Base-by-base conservation (phyloP, 2,797 vertebrate species). In the Limnodromus scolopaceus region DNA sequence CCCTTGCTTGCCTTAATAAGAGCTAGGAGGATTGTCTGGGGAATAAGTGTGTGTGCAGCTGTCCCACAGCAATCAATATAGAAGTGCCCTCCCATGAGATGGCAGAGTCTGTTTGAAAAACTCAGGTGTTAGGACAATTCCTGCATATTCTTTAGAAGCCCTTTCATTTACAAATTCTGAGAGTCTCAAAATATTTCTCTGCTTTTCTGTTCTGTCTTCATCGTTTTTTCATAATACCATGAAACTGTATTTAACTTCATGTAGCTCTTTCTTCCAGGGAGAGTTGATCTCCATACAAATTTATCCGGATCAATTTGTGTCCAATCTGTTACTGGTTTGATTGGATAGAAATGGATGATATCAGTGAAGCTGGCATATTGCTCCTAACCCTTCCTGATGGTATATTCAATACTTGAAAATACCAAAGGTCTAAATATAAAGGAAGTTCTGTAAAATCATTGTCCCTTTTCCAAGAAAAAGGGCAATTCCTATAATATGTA, bases 241-340 rank as follows among this genome's bases (percentile, higher is more conserved):
- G 39, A 76, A 78, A 36, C 8, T 20, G 3, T 13, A 25, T 80
- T 94, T 75, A 54, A 69, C 20, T 48, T 45, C 36, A 16, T 4
- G 3, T 7, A 43, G 32, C 1, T 1, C 27, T 81, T 93, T 81
- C 58, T 84, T 91, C 78, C 49, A 41, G 38, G 51, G 53, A 78
- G 65, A 71, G 39, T 53, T 83, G 84, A 75, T 68, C 43, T 72
- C 63, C 7, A 4, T 7, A 77, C 32, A 43, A 69, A 94, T 87
- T 92, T 85, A 91, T 77, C 70, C 48, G 63, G 81, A 91, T 94
- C 84, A 94, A 6, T 95, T 81, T 91, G 76, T 30, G 34, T 89
- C 91, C 89, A 95, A 75, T 94, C 91, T 95, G 89, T 89, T 95
- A 83, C 66, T 90, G 85, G 74, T 80, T 93, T 86, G 68, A 94